Conservation (phyloP, 2,113 vertebrate species). For the Limanda limanda region DNA sequence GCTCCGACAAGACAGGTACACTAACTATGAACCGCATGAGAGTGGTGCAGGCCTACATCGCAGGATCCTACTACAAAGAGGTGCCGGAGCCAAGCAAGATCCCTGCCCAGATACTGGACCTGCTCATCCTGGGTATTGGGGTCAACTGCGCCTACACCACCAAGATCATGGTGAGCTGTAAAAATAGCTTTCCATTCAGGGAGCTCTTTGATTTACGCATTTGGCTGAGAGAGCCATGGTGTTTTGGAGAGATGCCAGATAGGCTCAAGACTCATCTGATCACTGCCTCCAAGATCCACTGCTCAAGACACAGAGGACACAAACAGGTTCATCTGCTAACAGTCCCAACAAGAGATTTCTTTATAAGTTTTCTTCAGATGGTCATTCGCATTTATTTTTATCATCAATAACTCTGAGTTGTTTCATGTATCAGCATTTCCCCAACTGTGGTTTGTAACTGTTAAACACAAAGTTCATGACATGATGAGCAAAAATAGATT, state of each 20-base stretch:
- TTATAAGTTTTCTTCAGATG: not conserved
- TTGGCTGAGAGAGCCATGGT: conserved; percentile 14
- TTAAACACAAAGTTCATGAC: too few relatives aligned
- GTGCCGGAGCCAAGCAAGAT: conserved; percentile 90
- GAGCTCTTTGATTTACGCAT: conserved; percentile 29
- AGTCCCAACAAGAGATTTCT: not conserved
- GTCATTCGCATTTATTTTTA: not conserved
- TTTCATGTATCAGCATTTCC: too few relatives aligned
- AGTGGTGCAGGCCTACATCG: conserved; percentile 93
- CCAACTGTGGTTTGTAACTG: too few relatives aligned
- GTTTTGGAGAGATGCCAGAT: conserved; percentile 40
- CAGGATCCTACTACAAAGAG: conserved; percentile 88
- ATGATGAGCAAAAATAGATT: too few relatives aligned
- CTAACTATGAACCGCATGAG: conserved; percentile 99
- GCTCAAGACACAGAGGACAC: not conserved
- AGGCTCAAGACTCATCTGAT: conserved; percentile 52
- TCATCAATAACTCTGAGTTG: not conserved
- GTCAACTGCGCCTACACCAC: conserved; percentile 99
- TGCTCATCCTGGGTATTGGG: conserved; percentile 91
- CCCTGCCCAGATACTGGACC: conserved; percentile 87
- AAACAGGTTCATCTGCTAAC: not conserved
- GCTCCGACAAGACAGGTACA: conserved; percentile 98
- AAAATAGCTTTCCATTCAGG: conserved; percentile 53
- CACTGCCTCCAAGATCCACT: conserved; percentile 12
- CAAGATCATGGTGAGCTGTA: conserved; percentile 93